Conservation (phyloP, 2,113 vertebrate species). For the Chaetorhynchus papuensis region DNA sequence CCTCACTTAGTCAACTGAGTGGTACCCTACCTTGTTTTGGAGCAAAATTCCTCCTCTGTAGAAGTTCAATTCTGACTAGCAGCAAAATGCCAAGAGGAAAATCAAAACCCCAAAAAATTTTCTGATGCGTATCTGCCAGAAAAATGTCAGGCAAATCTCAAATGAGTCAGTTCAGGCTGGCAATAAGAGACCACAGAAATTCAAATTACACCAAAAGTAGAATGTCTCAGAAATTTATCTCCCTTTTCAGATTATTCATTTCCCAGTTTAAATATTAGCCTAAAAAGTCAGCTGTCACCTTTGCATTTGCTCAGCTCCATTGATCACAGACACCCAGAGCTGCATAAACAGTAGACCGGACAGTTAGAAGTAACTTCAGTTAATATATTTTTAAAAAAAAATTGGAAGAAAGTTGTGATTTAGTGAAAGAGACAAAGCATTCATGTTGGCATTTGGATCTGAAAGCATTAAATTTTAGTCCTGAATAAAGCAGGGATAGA, state of each 20-base stretch:
- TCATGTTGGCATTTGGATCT: neutral
- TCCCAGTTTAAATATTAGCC: neutral
- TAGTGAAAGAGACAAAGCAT: neutral
- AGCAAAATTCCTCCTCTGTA: neutral
- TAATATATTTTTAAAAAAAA: neutral
- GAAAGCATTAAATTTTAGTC: neutral
- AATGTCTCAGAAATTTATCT: neutral
- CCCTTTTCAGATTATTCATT: neutral
- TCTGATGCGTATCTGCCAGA: neutral
- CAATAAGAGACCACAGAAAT: neutral
- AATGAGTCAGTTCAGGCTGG: neutral
- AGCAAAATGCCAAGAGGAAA: neutral
- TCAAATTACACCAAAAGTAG: neutral
- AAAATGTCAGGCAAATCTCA: neutral
- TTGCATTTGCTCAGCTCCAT: neutral
- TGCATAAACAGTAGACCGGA: neutral
- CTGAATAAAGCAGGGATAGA: neutral
- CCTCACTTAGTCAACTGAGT: neutral
- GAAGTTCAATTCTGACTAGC: neutral
- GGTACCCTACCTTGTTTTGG: neutral
- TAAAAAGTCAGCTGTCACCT: neutral
- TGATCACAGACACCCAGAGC: neutral
- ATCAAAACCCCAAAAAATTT: neutral
- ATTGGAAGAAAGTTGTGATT: neutral
- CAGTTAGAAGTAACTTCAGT: neutral